Conservation (phyloP, 1,140 invertebrate species). For the Musca vetustissima region DNA sequence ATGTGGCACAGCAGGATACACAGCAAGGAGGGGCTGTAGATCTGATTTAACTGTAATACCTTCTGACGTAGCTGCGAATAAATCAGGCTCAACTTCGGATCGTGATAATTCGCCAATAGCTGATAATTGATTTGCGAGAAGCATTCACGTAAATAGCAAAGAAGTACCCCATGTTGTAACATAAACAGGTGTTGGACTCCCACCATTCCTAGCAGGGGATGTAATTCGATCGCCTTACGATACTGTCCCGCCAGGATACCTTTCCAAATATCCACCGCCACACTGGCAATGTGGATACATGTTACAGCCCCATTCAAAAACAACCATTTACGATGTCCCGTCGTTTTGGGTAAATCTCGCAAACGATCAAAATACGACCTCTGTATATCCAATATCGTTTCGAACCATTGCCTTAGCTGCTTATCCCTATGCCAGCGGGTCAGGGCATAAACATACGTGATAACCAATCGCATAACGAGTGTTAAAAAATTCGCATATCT, state of each 20-base stretch:
- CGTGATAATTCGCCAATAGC: not conserved
- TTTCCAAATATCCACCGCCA: not conserved
- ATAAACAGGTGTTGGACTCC: not conserved
- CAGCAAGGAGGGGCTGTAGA: not conserved
- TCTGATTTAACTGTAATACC: not conserved
- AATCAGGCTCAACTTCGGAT: not conserved
- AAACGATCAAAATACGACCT: not conserved
- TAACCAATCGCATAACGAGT: not conserved
- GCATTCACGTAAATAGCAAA: not conserved
- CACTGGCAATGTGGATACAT: not conserved
- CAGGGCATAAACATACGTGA: not conserved
- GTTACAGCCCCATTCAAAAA: not conserved
- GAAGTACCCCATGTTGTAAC: not conserved
- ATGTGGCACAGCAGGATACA: constrained; percentile 8
- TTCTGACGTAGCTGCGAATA: not conserved
- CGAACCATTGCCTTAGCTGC: not conserved
- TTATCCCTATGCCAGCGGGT: not conserved
- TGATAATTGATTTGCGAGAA: not conserved
- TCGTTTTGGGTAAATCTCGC: not conserved
- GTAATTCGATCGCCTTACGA: not conserved
- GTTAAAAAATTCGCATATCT: not conserved
- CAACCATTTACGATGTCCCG: not conserved
- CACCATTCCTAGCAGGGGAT: not conserved
- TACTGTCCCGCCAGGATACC: not conserved
- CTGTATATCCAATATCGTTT: not conserved